phyloP scores from a whole-genome alignment of 2,888 invertebrate genomes.

The Rhagonycha fulva region DNA sequence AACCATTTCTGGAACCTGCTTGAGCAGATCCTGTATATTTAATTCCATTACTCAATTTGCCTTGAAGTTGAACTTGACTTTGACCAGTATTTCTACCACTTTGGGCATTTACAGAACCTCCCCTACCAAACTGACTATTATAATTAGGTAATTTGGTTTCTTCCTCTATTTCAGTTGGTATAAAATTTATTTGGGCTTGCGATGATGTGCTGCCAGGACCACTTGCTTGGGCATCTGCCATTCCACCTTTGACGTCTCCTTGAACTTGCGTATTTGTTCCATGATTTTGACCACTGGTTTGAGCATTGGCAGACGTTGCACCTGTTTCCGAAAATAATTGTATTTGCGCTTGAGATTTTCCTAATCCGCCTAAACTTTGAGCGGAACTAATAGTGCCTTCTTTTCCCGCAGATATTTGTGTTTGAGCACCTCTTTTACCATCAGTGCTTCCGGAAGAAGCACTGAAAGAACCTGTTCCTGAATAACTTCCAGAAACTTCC shows the following conservation, averaged over 20 bases:
- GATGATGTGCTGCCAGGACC: slow-evolving; percentile 85
- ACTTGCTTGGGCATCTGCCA: slow-evolving; percentile 84
- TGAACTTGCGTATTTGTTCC: slow-evolving; percentile 81
- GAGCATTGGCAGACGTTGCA: slow-evolving; percentile 74
- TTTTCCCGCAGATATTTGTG: slow-evolving; percentile 71
- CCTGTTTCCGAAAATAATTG: slow-evolving; percentile 77
- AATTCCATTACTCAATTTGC: slow-evolving; percentile 70
- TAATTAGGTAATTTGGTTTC: slow-evolving; percentile 55
- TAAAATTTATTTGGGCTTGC: slow-evolving; percentile 87
- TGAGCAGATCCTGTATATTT: slow-evolving; percentile 73
- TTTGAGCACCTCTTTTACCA: slow-evolving; percentile 71
- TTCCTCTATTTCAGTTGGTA: slow-evolving; percentile 70
- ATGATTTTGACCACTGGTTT: slow-evolving; percentile 75
- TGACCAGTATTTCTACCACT: slow-evolving; percentile 76
- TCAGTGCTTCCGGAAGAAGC: slow-evolving; percentile 83
- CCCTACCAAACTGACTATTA: slow-evolving; percentile 69
- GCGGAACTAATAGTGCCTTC: slow-evolving; percentile 77
- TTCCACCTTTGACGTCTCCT: slow-evolving; percentile 79
- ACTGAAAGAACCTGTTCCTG: slow-evolving; percentile 77
- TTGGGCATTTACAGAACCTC: slow-evolving; percentile 79
- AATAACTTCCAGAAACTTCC: slow-evolving; percentile 80
- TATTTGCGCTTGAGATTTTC: slow-evolving; percentile 78
- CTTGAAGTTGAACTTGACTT: slow-evolving; percentile 82
- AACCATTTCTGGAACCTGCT: slow-evolving; percentile 74
- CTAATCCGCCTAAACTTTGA: slow-evolving; percentile 70